Evolutionary conservation across 2,797 vertebrate genomes (phyloP).

Genomic region (Pteropus rufus): DNA sequence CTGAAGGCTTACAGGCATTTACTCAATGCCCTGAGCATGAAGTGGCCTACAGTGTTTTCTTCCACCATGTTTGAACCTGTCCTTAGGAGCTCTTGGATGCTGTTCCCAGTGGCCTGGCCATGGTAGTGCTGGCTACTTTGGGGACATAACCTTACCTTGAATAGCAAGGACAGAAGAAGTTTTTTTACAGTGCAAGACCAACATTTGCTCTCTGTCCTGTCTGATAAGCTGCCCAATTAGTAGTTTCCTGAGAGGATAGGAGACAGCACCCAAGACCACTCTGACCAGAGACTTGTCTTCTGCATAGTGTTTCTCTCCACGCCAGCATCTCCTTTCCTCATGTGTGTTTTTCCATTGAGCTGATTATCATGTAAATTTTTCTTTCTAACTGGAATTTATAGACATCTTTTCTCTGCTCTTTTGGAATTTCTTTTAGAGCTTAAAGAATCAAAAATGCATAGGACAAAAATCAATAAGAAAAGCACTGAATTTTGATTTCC

Average conservation of each 20-base stretch:
- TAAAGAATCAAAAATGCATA: background rate
- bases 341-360: background rate
- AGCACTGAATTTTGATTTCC: background rate
- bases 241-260: background rate
- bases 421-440: background rate
- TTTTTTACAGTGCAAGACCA: background rate
- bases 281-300: background rate
- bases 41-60: background rate
- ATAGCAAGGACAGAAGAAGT: background rate
- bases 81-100: background rate
- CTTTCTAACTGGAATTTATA: background rate
- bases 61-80: background rate
- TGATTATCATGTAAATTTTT: background rate
- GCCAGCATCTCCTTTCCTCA: rapidly evolving
- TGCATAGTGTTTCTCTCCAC: background rate
- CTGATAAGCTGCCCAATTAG: background rate
- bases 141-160: background rate
- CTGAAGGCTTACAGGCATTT: background rate
- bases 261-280: too few species aligned
- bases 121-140: background rate
- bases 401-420: background rate
- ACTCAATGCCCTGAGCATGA: background rate
- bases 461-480: background rate
- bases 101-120: background rate
- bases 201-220: background rate